Conservation (phyloP, 2,888 invertebrate genomes). For the Lochmaea crataegi region DNA sequence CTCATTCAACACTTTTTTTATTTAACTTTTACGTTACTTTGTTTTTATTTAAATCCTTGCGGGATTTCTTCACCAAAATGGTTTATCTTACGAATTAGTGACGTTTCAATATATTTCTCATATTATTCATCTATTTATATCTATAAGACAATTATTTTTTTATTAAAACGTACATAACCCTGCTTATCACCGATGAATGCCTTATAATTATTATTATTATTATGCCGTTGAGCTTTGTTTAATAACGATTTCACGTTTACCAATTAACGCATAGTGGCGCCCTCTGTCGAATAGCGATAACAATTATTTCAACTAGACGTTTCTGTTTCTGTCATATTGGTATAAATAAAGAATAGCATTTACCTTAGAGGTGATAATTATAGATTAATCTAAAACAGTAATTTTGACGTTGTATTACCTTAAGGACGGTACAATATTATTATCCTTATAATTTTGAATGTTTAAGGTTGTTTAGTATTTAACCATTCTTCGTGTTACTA, state of each 20-base stretch:
- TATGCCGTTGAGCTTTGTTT: not conserved
- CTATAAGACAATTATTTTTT: no score
- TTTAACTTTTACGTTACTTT: no score
- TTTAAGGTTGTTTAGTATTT: slow-evolving; percentile 1
- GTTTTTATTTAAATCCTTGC: no score
- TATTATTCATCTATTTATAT: no score
- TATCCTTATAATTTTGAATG: not conserved
- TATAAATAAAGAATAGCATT: not conserved
- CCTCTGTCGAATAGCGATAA: not conserved
- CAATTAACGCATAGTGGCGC: not conserved
- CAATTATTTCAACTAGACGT: not conserved
- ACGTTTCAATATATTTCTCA: no score
- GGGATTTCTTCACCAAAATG: no score
- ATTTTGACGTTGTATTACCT: not conserved
- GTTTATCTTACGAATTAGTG: no score
- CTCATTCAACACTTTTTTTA: no score
- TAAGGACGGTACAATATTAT: not conserved
- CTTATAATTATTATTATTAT: no score
- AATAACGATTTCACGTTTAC: not conserved
- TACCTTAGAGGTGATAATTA: not conserved
- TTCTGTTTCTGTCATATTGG: not conserved
- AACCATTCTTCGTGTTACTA: not conserved
- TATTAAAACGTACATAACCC: not conserved
- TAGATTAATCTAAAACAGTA: not conserved
- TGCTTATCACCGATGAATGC: not conserved